Percentiles rank a stretch among this genome's conserved stretches.
Evolutionary conservation across 2,113 vertebrate species (phyloP).

Genomic region (Chrysemys picta): DNA sequence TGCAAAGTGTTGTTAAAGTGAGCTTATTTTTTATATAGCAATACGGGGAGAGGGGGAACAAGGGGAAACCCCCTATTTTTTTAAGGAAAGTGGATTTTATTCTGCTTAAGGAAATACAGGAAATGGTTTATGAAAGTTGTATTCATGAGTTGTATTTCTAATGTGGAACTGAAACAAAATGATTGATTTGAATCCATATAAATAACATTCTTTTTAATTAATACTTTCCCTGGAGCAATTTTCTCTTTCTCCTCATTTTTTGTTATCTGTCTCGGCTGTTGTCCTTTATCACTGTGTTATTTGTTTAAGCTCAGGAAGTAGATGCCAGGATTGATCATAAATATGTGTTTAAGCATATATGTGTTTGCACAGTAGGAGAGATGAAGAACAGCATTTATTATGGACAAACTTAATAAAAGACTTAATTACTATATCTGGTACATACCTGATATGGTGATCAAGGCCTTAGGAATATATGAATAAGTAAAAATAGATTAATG

Average conservation of each 20-base stretch:
- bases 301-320: background rate
- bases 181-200: accelerated
- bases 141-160: background rate
- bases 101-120: background rate
- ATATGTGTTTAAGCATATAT: background rate
- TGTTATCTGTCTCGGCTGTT: background rate
- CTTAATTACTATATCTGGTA: background rate
- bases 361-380: background rate
- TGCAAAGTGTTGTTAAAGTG: background rate
- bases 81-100: background rate
- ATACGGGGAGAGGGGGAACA: background rate
- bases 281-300: background rate
- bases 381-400: accelerated
- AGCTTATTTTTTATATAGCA: background rate
- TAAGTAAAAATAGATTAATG: background rate
- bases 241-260: background rate
- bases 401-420: background rate
- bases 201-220: background rate
- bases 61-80: background rate
- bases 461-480: background rate
- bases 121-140: background rate
- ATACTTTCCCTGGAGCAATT: background rate
- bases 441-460: background rate
- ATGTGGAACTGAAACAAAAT: background rate
- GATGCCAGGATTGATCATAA: background rate